Evolutionary conservation across 1,140 invertebrate genomes (phyloP).

Genomic region (Whitmania pigra): DNA sequence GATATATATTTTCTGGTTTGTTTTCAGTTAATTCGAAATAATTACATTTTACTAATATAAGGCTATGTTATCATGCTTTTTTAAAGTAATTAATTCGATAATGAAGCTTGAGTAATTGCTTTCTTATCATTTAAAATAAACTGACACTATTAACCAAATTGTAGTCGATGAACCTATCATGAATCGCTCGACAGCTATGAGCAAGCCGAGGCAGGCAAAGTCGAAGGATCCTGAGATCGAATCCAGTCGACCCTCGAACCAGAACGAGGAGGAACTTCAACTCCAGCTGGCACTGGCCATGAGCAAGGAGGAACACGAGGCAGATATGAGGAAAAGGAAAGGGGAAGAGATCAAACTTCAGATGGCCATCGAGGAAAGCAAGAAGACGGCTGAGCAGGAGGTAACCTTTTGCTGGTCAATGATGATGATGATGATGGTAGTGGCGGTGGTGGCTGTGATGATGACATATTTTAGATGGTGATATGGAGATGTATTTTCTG

Average conservation of each 20-base stretch:
- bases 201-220: no score
- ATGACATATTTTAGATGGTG: background rate
- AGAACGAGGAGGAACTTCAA: constrained; percentile 93
- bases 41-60: no score
- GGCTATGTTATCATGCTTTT: no score
- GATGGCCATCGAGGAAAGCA: constrained; percentile 79
- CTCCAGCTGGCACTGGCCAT: constrained; percentile 92
- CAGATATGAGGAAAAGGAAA: constrained; percentile 83
- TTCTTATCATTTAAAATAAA: background rate
- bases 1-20: background rate
- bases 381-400: constrained; percentile 46
- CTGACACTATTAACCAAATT: background rate
- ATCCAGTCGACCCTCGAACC: constrained; percentile 79
- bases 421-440: constrained; percentile 4
- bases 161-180: background rate
- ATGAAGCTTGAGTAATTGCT: background rate
- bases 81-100: no score
- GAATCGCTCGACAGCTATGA: background rate
- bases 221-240: constrained; percentile 60
- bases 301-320: constrained; percentile 94
- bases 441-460: constrained; percentile 12
- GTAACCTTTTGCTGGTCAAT: background rate
- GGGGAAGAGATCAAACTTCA: constrained; percentile 57
- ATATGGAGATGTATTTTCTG: no score
- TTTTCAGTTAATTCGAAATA: background rate